Percentiles rank a stretch among this genome's conserved stretches.
These are phyloP conservation scores for Lissonota sp. DNA, from an alignment of 2,888 invertebrate genomes.

Conservation along the genomic window DNA sequence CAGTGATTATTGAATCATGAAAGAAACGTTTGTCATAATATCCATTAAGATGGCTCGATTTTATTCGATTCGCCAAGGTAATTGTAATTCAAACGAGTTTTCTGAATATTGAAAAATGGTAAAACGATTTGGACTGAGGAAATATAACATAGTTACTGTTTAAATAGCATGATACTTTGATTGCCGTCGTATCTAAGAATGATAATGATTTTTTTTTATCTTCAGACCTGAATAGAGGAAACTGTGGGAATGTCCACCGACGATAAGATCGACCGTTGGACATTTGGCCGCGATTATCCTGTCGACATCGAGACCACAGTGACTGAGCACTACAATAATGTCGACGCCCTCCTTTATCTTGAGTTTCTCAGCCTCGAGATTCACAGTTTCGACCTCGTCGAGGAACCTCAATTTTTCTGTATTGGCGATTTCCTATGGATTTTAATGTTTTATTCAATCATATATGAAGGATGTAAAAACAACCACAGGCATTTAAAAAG, in stretches of 20 bases:
- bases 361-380: constrained; percentile 88
- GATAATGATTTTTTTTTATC: no score
- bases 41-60: no score
- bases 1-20: no score
- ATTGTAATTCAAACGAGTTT: no score
- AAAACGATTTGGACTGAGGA: no score
- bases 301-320: constrained; percentile 90
- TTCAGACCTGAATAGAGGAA: constrained; percentile 87
- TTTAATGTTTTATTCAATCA: neutral
- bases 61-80: no score
- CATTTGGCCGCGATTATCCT: constrained; percentile 88
- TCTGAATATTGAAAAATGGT: no score
- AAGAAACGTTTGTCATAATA: no score
- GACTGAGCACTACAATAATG: constrained; percentile 93
- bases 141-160: no score
- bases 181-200: no score
- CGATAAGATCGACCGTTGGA: constrained; percentile 90
- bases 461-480: neutral
- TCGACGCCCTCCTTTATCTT: constrained; percentile 87
- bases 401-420: constrained; percentile 88
- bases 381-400: constrained; percentile 89
- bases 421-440: constrained; percentile 86
- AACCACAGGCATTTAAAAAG: neutral
- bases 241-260: constrained; percentile 94
- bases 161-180: no score